Base-by-base conservation (phyloP, 2,888 invertebrate genomes). In the Lycocerus yunnanus region DNA sequence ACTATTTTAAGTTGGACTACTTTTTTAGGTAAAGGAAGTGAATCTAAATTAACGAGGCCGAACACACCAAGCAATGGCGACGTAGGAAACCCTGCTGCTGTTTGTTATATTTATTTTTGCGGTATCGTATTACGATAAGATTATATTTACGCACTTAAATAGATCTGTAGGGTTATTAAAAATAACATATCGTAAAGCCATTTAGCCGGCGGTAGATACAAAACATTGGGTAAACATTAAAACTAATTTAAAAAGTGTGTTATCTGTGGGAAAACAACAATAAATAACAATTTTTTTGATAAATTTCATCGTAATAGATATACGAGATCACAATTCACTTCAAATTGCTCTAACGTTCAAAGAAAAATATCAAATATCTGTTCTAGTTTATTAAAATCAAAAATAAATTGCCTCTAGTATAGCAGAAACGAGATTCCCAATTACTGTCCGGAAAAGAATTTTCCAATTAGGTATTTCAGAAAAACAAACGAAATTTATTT, bases 41-140 rank as follows among this genome's bases (percentile, higher is more conserved):
- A 63, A 65, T 58, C 58, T 13, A 24, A 27, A 27, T 43, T 43
- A 24, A 24, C 3, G 43, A 43, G n/a, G 43, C 43, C 43, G 43
- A n/a, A n/a, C 43, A n/a, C 43, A 43, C n/a, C 43, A 20, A 63
- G 65, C 58, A 58, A 65, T 68, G 72, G 67, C 72, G 68, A 16
- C 16, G 60, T 68, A 68, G 72, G 68, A 72, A 68, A 68, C 58
- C 65, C 65, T 58, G 43, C 63, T 70, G 63, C 20, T 72, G 68
- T 65, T 68, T 72, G 68, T 68, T 68, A 72, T 72, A 68, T 72
- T 68, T 72, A 58, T 72, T 63, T n/a, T 58, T 72, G 72, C 65
- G 72, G 68, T 72, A 72, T 72, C 72, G 60, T 63, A 14, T 65
- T 18, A 65, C 68, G 72, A 72, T 72, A 72, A 72, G 68, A 71